Base-by-base conservation (phyloP, 2,888 invertebrate species). In the Euzophera pinguis region DNA sequence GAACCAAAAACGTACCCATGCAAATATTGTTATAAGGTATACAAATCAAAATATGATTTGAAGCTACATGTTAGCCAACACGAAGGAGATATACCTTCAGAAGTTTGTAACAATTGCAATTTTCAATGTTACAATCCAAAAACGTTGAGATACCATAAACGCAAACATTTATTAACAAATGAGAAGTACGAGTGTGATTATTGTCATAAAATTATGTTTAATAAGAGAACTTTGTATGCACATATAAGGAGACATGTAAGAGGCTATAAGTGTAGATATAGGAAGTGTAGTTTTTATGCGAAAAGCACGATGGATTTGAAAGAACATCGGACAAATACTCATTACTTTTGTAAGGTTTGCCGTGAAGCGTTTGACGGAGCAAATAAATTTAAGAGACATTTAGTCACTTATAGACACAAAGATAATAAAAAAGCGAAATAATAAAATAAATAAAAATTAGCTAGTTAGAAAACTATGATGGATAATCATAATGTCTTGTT, bases 161-260 rank as follows among this genome's bases (percentile, higher is more conserved):
- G 10, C 0, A 32, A 6, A 12, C 49, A 50, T 29, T 7, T 10
- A 3, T 0, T 7, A 6, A 6, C 9, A 32, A 1, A 9, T 5
- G 35, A 35, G 1, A 38, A 32, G n/a, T 41, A 14, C 7, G 39
- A 50, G 8, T 50, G 49, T 5, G 49, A 50, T n/a, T 50, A 50
- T 39, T 50, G 49, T 27, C 1, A 41, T 3, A 41, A 50, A 16
- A 16, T 13, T 0, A 9, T 50, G 1, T 27, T n/a, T 9, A 9
- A 39, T 16, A 39, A 29, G 10, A 3, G n/a, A n/a, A n/a, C n/a
- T n/a, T n/a, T n/a, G n/a, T n/a, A n/a, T n/a, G n/a, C 9, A 6
- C 39, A 50, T 50, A 41, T 50, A 0, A 27, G 16, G 8, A 27
- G 1, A 12, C 43, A 43, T 29, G 12, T 12, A 8, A 27, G n/a